These are phyloP conservation scores for Alethe castanea DNA, from an alignment of 2,113 vertebrate genomes.

Conservation along the genomic window DNA sequence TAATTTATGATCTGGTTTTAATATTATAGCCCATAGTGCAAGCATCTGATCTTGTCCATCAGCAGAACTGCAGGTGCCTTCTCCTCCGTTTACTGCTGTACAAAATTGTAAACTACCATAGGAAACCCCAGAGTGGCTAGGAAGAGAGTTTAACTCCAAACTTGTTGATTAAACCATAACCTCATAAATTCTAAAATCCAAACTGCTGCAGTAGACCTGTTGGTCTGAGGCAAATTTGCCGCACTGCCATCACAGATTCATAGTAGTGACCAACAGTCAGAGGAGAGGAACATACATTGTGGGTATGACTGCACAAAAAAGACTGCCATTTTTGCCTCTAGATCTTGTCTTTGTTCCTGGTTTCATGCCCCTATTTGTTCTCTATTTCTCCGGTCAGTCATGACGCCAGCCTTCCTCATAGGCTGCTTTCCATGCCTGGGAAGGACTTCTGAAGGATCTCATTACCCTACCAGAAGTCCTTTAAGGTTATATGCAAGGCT, in stretches of 20 bases:
- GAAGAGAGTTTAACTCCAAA: neutral
- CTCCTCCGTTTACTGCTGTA: neutral
- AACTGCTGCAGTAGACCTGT: accelerated
- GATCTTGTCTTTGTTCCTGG: neutral
- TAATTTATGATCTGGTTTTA: neutral
- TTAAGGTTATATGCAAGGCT: neutral
- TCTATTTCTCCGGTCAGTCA: neutral
- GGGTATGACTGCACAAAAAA: neutral
- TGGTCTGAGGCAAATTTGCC: neutral
- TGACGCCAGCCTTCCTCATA: neutral
- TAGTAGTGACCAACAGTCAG: neutral
- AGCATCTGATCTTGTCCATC: neutral
- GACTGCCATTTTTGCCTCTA: neutral
- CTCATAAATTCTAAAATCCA: neutral
- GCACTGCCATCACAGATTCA: neutral
- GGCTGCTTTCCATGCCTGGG: neutral
- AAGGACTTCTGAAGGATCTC: neutral
- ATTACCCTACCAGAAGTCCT: neutral
- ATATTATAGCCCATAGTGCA: neutral
- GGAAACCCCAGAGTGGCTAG: neutral
- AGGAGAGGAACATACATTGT: accelerated
- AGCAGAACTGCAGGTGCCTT: neutral
- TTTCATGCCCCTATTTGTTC: neutral
- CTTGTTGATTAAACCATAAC: neutral
- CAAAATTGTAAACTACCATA: neutral